Evolutionary conservation across 2,797 vertebrate species (phyloP), one percentile per base, ranked within the genome.

Genomic region (Hydrophis major): DNA sequence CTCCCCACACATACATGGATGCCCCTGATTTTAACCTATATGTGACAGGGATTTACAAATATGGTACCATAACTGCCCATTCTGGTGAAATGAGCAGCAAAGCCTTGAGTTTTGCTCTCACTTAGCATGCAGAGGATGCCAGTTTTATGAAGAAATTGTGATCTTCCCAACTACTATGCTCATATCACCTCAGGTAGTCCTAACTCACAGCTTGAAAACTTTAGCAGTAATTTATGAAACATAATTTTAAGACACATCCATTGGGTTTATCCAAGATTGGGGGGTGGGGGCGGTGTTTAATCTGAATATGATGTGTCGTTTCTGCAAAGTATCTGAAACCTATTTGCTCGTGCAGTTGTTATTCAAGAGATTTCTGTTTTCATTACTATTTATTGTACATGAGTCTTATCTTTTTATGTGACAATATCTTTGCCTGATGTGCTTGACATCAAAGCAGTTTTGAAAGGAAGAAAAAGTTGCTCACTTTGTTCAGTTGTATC

Each of bases 241-340:
- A 20, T 78, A 78, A 42, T 20, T 42, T 20, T 78, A 78, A 42
- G 32, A 10, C 18, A 37, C 69, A 78, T 37, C 32, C 16, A 37
- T 37, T 74, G 16, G 16, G 69, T 78, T 78, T 22, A 78, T 32
- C 18, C 32, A 74, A 18, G 3, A 78, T 42, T 18, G 69, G 16
- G 6, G 66, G 5, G 74, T 0, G 18, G 1, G 37, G 37, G 37
- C 37, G 18, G 1, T 6, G 16, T 20, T 2, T 28, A 28, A 37
- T 74, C 66, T 74, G 37, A 42, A 78, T 42, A 42, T 78, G 37
- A 22, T 22, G 74, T 78, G 20, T 11, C 18, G 25, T 8, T 42
- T 78, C 74, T 0, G 37, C 74, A 78, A 78, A 20, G 20, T 78
- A 78, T 78, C 74, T 42, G 18, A 8, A 42, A 78, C 74, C 18